These are phyloP conservation scores for Saccostrea glomerata DNA, from an alignment of 1,140 invertebrate genomes.

Conservation along the genomic window DNA sequence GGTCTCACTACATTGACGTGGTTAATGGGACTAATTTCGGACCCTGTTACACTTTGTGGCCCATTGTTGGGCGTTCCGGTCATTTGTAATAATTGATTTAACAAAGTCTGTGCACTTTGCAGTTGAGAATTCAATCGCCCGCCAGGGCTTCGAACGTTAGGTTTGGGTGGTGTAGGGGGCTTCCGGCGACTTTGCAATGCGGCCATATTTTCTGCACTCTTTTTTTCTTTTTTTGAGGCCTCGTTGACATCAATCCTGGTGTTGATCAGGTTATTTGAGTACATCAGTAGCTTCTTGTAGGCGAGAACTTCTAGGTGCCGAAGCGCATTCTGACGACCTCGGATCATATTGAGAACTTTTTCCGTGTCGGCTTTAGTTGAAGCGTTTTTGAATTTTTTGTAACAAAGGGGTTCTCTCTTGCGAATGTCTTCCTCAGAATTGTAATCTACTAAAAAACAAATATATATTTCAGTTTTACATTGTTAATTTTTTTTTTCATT, in stretches of 20 bases:
- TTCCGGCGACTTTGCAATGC: neutral
- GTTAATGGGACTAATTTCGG: too few species aligned
- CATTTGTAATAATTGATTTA: neutral
- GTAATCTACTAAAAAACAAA: neutral
- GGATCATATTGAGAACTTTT: neutral
- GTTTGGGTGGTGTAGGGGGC: neutral
- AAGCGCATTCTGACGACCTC: neutral
- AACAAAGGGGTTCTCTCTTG: slow-evolving; percentile 14
- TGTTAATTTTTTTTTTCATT: too few species aligned
- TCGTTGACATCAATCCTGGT: neutral
- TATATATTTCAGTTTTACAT: neutral
- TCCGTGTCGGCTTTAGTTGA: neutral
- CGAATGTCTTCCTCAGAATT: neutral
- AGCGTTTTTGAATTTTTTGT: slow-evolving; percentile 12
- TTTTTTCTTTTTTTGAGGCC: neutral
- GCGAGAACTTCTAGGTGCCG: neutral
- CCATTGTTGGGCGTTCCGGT: neutral
- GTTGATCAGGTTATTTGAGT: neutral
- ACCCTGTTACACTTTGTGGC: too few species aligned
- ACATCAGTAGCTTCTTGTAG: neutral
- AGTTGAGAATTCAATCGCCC: neutral
- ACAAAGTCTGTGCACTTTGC: neutral
- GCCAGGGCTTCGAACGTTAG: neutral
- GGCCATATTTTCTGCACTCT: neutral
- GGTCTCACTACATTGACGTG: too few species aligned